These are phyloP conservation scores for Balaeniceps rex DNA, from an alignment of 2,113 vertebrate species.

Conservation along the genomic window DNA sequence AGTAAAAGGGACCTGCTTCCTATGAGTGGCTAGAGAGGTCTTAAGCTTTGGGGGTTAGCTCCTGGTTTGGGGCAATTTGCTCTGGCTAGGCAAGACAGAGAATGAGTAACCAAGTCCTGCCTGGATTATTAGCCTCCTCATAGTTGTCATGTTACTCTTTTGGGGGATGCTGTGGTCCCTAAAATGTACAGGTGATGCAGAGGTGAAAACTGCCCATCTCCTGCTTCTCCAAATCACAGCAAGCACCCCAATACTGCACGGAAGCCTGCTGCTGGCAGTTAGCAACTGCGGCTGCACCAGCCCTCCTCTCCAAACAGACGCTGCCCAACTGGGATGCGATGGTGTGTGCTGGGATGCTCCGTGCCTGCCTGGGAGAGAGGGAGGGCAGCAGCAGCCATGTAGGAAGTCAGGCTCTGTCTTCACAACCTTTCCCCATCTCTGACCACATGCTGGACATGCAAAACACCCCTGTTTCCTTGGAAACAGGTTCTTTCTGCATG, in stretches of 20 bases:
- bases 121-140: neutral
- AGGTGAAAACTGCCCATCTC: neutral
- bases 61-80: neutral
- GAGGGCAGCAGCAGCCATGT: neutral
- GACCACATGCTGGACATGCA: conserved; percentile 65
- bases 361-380: neutral
- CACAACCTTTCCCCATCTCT: conserved; percentile 11
- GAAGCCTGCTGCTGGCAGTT: neutral
- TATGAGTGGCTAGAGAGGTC: neutral
- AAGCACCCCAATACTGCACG: fast-evolving
- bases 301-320: neutral
- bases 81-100: neutral
- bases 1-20: neutral
- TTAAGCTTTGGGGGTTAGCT: neutral
- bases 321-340: neutral
- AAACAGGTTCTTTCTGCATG: conserved; percentile 70
- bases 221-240: neutral
- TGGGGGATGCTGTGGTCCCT: neutral
- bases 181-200: neutral
- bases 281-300: neutral
- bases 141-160: neutral
- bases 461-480: conserved; percentile 72
- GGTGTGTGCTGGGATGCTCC: neutral
- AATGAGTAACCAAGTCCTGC: neutral
- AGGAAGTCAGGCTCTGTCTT: neutral